phyloP scores from a whole-genome alignment of 2,113 vertebrate species.

The Peromyscus leucopus region DNA sequence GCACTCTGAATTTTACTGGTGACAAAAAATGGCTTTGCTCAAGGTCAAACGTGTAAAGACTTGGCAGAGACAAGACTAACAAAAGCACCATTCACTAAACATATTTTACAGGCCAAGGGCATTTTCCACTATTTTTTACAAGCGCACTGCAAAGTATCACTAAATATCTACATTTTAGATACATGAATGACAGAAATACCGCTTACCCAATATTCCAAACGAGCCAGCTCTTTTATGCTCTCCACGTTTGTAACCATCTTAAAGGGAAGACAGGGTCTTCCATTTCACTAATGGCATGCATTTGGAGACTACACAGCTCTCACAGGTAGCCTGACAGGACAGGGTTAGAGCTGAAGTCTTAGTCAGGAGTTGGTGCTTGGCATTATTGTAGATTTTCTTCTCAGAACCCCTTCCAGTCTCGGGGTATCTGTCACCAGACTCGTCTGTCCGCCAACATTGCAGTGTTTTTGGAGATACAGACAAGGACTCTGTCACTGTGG shows the following conservation, averaged over 20 bases:
- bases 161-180: constrained; percentile 48
- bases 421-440: constrained; percentile 36
- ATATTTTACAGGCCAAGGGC: not conserved
- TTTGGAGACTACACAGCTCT: constrained; percentile 5
- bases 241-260: constrained; percentile 16
- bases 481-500: not conserved
- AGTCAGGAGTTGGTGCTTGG: constrained; percentile 21
- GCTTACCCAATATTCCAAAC: constrained; percentile 18
- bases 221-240: constrained; percentile 35
- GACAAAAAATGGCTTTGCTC: constrained; percentile 36
- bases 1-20: constrained; percentile 6
- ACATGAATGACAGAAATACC: not conserved
- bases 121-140: not conserved
- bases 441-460: constrained; percentile 6
- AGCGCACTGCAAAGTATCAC: constrained; percentile 26
- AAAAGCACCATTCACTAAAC: constrained; percentile 36
- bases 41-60: constrained; percentile 17
- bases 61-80: not conserved
- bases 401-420: constrained; percentile 45
- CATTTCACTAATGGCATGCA: constrained; percentile 5
- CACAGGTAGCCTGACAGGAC: not conserved
- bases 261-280: not conserved
- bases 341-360: constrained; percentile 11
- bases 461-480: constrained; percentile 37
- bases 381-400: constrained; percentile 41